Evolutionary conservation across 1,140 invertebrate species (phyloP), one percentile per base, ranked within the genome.

Genomic region (Marisa cornuarietis): DNA sequence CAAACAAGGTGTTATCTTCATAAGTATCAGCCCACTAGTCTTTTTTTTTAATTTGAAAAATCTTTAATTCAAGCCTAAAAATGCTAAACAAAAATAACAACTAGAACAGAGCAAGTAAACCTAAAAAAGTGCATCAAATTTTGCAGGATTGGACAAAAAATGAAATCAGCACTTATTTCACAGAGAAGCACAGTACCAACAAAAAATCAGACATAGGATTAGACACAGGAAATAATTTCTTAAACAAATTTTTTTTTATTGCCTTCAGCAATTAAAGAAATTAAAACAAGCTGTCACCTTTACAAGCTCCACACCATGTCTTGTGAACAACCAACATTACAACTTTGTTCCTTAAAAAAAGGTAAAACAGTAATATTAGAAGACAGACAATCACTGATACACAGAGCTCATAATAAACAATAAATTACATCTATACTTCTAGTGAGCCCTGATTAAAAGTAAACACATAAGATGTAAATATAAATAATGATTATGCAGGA

Each of bases 321-420:
- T 94, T 94, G 87, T 94, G 93, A 49, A 94, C 93, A 13, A 94
- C 90, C 7, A 94, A 86, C 93, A 94, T 93, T 0, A 93, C 75
- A 18, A 93, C 93, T 82, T 93, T 93, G 58, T 91, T 90, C 58
- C 92, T 91, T 79, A 87, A 86, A 83, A 81, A 78, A 79, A 76
- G 66, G 22, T 61, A 65, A 68, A 62, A 71, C 26, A 66, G 75
- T 24, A 13, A 82, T 42, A 26, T 24, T 24, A 0, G 80, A 13
- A 61, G 22, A 54, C 6, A 69, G 49, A 80, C 2, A 69, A 81
- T 18, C 13, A n/a, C n/a, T 42, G 31, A 42, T 42, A 4, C 31
- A 65, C n/a, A 63, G 51, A 13, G 42, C 5, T 18, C 31, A 65
- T 26, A 42, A 20, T n/a, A 42, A 0, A 49, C 24, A 66, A 22